phyloP scores from a whole-genome alignment of 1,140 invertebrate species.

The Drosophila kurseongensis region DNA sequence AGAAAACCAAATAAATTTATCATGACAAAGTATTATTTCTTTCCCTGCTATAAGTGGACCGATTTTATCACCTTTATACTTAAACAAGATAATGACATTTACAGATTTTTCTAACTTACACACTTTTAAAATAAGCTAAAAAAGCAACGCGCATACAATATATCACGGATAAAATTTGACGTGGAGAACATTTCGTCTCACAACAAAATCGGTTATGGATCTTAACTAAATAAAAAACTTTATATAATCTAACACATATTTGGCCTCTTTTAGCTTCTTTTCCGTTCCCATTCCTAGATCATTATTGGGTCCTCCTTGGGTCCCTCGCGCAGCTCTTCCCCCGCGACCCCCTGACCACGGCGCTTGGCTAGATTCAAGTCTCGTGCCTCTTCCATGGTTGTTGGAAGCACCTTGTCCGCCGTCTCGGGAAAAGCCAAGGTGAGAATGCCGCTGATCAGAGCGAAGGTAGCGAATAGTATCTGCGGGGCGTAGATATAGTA shows the following conservation, averaged over 20 bases:
- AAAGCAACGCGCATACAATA: slow-evolving; percentile 9
- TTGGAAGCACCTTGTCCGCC: slow-evolving; percentile 87
- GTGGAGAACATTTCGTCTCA: background rate
- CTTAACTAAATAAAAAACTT: slow-evolving; percentile 24
- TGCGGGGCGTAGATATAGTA: slow-evolving; percentile 87
- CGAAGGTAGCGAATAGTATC: slow-evolving; percentile 89
- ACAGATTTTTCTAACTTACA: background rate
- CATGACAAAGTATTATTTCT: background rate
- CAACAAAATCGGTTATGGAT: slow-evolving; percentile 3
- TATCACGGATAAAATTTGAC: slow-evolving; percentile 29
- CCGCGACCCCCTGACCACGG: slow-evolving; percentile 1
- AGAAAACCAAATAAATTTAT: background rate
- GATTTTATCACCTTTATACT: background rate
- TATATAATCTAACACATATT: slow-evolving; percentile 11
- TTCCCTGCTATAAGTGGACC: slow-evolving; percentile 15
- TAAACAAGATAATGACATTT: slow-evolving; percentile 7
- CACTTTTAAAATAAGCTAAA: slow-evolving; percentile 8
- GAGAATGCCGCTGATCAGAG: slow-evolving; percentile 87
- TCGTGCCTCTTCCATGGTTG: slow-evolving; percentile 88
- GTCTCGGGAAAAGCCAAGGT: slow-evolving; percentile 89
- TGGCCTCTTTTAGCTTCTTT: slow-evolving; percentile 15
- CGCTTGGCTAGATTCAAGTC: slow-evolving; percentile 65
- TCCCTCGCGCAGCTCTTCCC: slow-evolving; percentile 1
- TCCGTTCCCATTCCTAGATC: background rate
- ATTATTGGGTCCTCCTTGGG: slow-evolving; percentile 9